Percentiles rank a stretch among this genome's conserved stretches.
These are phyloP conservation scores for Taenaris catops DNA, from an alignment of 2,888 invertebrate species.

Conservation along the genomic window DNA sequence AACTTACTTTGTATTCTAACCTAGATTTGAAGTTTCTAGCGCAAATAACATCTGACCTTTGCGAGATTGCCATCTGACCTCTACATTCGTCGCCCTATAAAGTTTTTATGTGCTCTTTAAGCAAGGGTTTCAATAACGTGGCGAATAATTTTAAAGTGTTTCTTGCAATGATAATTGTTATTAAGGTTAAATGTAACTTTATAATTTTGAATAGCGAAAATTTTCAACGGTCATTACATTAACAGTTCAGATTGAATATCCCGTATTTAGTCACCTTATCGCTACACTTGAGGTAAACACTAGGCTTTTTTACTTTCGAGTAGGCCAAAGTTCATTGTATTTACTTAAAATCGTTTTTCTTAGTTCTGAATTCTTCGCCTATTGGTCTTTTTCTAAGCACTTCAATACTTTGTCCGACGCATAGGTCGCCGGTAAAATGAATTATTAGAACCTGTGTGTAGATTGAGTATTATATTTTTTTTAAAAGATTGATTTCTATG, in stretches of 20 bases:
- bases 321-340: slow-evolving; percentile 70
- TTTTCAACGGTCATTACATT: too few species aligned
- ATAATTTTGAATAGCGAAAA: too few species aligned
- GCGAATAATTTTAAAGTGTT: too few species aligned
- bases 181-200: too few species aligned
- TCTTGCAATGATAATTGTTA: too few species aligned
- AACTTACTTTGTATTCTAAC: slow-evolving; percentile 21
- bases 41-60: slow-evolving; percentile 21
- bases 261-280: slow-evolving; percentile 5
- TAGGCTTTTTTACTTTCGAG: slow-evolving; percentile 51
- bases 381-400: slow-evolving; percentile 82
- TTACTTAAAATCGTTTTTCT: slow-evolving; percentile 75
- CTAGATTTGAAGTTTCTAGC: slow-evolving; percentile 21
- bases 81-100: slow-evolving; percentile 11
- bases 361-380: slow-evolving; percentile 81
- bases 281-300: slow-evolving; percentile 4
- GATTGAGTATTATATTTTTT: too few species aligned
- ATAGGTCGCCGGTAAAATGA: slow-evolving; percentile 80
- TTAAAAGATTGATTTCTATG: too few species aligned
- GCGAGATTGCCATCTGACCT: slow-evolving; percentile 20
- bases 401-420: slow-evolving; percentile 76
- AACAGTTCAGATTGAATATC: too few species aligned
- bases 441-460: slow-evolving; percentile 81
- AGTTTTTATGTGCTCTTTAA: slow-evolving; percentile 12
- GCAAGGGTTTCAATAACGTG: slow-evolving; percentile 6